Percentiles rank a stretch among this genome's conserved stretches.
phyloP scores from a whole-genome alignment of 2,888 invertebrate species.

The Alcis repandata region DNA sequence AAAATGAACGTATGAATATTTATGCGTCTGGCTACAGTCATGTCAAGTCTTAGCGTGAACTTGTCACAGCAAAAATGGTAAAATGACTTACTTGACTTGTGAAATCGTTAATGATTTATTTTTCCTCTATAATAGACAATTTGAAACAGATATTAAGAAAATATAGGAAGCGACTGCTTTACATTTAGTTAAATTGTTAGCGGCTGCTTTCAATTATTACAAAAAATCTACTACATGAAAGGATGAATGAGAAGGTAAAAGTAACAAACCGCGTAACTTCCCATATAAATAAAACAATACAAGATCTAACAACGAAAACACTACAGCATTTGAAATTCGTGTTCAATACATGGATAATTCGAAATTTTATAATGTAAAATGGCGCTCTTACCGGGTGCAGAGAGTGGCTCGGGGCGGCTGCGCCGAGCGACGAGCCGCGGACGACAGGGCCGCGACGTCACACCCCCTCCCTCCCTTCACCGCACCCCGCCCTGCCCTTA shows the following conservation, averaged over 20 bases:
- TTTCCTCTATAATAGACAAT: too few relatives aligned
- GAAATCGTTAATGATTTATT: too few relatives aligned
- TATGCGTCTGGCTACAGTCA: background rate
- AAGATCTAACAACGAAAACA: too few relatives aligned
- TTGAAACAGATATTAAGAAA: too few relatives aligned
- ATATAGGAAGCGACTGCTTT: too few relatives aligned
- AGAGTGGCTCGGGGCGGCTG: slow-evolving; percentile 68
- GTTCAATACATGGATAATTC: slow-evolving; percentile 15
- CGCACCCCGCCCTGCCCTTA: slow-evolving; percentile 47
- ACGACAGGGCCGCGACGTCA: slow-evolving; percentile 67
- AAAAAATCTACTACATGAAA: too few relatives aligned
- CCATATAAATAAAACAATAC: background rate
- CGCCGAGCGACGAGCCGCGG: slow-evolving; percentile 71
- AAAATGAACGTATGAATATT: slow-evolving; percentile 16
- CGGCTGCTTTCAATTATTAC: too few relatives aligned
- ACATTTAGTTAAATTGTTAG: too few relatives aligned
- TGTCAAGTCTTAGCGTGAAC: background rate
- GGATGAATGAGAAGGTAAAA: too few relatives aligned
- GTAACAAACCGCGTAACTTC: too few relatives aligned
- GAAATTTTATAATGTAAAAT: slow-evolving; percentile 36
- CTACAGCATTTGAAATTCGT: background rate
- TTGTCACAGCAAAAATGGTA: too few relatives aligned
- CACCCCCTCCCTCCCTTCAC: slow-evolving; percentile 61
- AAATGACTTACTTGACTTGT: too few relatives aligned
- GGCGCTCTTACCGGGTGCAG: slow-evolving; percentile 43